These are phyloP conservation scores for Galagoides demidoff DNA, from an alignment of 2,797 vertebrate species.

Conservation along the genomic window DNA sequence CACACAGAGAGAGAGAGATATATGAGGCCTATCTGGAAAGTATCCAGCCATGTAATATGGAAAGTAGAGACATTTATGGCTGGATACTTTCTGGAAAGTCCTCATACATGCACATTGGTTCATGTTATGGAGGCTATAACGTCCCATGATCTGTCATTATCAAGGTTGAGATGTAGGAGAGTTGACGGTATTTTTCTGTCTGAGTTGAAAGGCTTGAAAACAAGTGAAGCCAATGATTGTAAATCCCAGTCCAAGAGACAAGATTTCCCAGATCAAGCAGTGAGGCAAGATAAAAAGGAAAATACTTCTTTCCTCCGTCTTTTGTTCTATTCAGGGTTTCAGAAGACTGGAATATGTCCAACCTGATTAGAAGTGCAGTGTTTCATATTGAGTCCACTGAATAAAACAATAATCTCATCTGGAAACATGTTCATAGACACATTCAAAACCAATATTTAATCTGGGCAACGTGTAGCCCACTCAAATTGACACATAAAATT, in stretches of 20 bases:
- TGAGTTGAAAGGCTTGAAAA: not conserved
- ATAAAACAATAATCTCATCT: not conserved
- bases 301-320: not conserved
- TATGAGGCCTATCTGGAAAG: not conserved
- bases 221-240: not conserved
- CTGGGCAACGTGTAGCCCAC: not conserved
- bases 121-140: not conserved
- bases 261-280: not conserved
- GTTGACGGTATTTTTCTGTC: not conserved
- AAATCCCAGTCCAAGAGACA: not conserved
- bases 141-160: not conserved
- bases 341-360: not conserved
- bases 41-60: not conserved
- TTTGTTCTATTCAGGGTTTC: not conserved
- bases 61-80: not conserved
- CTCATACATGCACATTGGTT: not conserved
- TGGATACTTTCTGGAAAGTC: not conserved
- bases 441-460: not conserved
- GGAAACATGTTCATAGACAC: not conserved
- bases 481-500: no score
- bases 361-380: not conserved
- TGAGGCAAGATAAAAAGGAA: not conserved
- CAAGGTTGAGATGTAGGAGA: not conserved
- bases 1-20: not conserved
- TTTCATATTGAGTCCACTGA: not conserved